Conservation (phyloP, 2,113 vertebrate species). For the cat (Felis catus) region F.catus_Fca126_mat1.0 CM031427.1:41006501-41007000, state of each 20-base stretch:
- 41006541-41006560: background rate
- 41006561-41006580: background rate
- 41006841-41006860: background rate
- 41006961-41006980: background rate
- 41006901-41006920: no score
- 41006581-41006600: background rate
- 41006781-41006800: background rate
- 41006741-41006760: background rate
- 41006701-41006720: background rate
- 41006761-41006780: background rate
- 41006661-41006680: background rate
- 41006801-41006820: background rate
- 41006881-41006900: background rate
- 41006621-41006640: background rate
- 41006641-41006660: background rate
- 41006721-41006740: no score
- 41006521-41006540: background rate
- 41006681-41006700: background rate
- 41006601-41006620: background rate
- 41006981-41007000: background rate
- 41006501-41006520: background rate
- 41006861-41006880: background rate
- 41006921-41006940: background rate
- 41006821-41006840: background rate
- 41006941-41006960: background rate